Evolutionary conservation across 2,888 invertebrate species (phyloP), one percentile per base, ranked within the genome.

Genomic region (Oscheius sp.): DNA sequence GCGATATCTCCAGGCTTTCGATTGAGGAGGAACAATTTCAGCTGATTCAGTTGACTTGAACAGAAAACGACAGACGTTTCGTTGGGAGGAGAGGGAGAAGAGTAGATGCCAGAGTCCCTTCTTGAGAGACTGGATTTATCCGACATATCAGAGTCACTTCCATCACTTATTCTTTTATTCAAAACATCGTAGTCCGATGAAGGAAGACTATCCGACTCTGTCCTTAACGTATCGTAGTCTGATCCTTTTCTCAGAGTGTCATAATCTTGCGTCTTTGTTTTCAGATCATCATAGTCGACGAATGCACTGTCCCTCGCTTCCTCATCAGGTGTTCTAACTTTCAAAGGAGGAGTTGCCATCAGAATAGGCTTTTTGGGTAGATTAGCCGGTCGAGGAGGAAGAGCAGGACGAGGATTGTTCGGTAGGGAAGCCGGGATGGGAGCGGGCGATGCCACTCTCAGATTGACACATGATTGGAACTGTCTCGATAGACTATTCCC

Each of bases 21-120:
- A n/a, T 57, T 47, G 8, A 67, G 49, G 4, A 67, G 14, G 24
- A 67, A 67, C 6, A 56, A 22, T 17, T 51, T 57, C 4, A 67
- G 36, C n/a, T 67, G 67, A 22, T 47, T 67, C 24, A 45, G 20
- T 20, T 67, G 67, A 1, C 41, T 33, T 1, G 67, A 24, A 47
- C 62, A 62, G 41, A 65, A 65, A n/a, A 56, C 17, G 22, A 17
- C 17, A 17, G 45, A n/a, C 4, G 49, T n/a, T 26, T 67, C 67
- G 22, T 67, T 67, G 9, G 67, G 67, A 30, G 67, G 67, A 12
- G 67, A 67, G 1, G 67, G 67, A 8, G 67, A 67, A 1, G 59
- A 50, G 20, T 64, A 64, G 30, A 64, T 51, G 14, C 64, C 64
- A 2, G 64, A 64, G 24, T 64, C 64, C 8, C 64, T 30, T 4